phyloP scores from a whole-genome alignment of 2,113 vertebrate species.

The Oncorhynchus mykiss region DNA sequence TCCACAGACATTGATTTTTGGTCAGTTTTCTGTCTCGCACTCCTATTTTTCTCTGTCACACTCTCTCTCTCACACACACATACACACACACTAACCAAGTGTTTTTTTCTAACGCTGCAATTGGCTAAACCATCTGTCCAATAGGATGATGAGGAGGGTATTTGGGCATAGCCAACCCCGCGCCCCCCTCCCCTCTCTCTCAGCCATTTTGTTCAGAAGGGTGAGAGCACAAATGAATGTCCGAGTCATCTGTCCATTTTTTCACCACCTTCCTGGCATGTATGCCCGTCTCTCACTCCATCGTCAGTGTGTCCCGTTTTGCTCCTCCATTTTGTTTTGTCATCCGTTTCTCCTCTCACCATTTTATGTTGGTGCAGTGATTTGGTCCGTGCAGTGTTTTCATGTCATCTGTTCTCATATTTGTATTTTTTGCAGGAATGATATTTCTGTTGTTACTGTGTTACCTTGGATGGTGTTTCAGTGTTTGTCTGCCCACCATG shows the following conservation, averaged over 20 bases:
- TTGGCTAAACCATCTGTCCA: slow-evolving; percentile 63
- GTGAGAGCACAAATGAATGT: slow-evolving; percentile 65
- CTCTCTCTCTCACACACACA: too few relatives aligned
- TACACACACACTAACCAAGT: slow-evolving; percentile 64
- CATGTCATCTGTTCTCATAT: neutral
- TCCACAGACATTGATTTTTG: too few relatives aligned
- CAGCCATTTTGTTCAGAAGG: slow-evolving; percentile 74
- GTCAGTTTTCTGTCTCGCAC: too few relatives aligned
- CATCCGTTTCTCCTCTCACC: neutral
- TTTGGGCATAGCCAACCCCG: slow-evolving; percentile 74
- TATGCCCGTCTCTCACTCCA: slow-evolving; percentile 27
- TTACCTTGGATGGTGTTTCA: too few relatives aligned
- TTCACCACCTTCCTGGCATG: slow-evolving; percentile 24
- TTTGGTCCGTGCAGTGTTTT: slow-evolving; percentile 1
- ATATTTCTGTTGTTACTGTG: neutral
- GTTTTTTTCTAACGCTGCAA: slow-evolving; percentile 70
- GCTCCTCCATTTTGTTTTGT: neutral
- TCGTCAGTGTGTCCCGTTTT: slow-evolving; percentile 17
- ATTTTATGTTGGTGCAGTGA: neutral
- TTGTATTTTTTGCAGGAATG: too few relatives aligned
- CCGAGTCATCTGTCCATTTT: slow-evolving; percentile 19
- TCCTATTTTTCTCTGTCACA: too few relatives aligned
- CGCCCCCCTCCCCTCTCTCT: slow-evolving; percentile 53
- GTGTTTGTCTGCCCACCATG: too few relatives aligned
- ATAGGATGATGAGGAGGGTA: slow-evolving; percentile 81